A percentile compares a stretch with the other conserved stretches of the same genome.
These are phyloP conservation scores for Cyphotilapia sp. DNA, from an alignment of 2,113 vertebrate species.

Conservation along the genomic window DNA sequence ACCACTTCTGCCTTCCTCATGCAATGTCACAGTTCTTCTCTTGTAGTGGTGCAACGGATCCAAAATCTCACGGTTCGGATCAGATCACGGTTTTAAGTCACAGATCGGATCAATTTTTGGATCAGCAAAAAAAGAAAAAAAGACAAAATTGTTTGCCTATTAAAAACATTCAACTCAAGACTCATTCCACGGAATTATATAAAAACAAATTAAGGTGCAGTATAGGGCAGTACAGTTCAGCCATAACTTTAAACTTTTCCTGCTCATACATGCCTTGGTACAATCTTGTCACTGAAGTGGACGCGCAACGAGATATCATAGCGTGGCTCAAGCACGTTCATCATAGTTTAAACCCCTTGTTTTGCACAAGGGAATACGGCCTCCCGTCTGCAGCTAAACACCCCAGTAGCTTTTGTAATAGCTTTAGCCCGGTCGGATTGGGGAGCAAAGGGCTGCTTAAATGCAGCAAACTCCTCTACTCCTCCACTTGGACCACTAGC, in stretches of 20 bases:
- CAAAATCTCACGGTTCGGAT: not conserved
- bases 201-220: not conserved
- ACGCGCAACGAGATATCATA: too few species aligned
- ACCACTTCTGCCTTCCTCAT: not conserved
- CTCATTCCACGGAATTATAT: accelerated
- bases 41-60: not conserved
- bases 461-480: not conserved
- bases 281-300: too few species aligned
- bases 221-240: not conserved
- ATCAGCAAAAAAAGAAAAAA: not conserved
- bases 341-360: too few species aligned
- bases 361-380: too few species aligned
- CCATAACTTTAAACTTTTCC: too few species aligned
- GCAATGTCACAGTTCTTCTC: not conserved
- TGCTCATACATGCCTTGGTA: too few species aligned
- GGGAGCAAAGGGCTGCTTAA: not conserved
- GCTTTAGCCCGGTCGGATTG: not conserved
- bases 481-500: not conserved
- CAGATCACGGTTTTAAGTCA: not conserved
- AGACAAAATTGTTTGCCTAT: not conserved
- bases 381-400: too few species aligned
- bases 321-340: too few species aligned
- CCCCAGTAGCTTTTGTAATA: too few species aligned
- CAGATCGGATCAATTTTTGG: not conserved
- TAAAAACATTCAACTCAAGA: not conserved